phyloP scores from a whole-genome alignment of 2,888 invertebrate species.

The Meganola albula region DNA sequence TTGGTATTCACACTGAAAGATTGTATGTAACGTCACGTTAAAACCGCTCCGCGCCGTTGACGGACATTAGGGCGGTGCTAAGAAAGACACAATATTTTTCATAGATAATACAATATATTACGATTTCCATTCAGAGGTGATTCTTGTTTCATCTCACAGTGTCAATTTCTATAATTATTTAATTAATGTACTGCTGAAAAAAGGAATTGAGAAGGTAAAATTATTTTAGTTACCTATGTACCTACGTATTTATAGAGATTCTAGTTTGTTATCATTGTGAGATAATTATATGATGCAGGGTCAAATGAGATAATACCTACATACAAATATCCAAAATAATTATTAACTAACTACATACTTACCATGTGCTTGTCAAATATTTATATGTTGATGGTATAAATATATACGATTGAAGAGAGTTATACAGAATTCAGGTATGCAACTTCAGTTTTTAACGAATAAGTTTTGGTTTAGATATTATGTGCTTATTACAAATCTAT shows the following conservation, averaged over 20 bases:
- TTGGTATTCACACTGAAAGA: no score
- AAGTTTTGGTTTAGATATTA: no score
- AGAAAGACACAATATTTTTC: constrained; percentile 64
- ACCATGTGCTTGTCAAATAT: no score
- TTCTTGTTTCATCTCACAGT: constrained; percentile 36
- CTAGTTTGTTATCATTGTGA: constrained; percentile 38
- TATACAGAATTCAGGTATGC: no score
- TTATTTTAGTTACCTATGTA: constrained; percentile 28
- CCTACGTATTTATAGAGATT: constrained; percentile 17
- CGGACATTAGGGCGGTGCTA: constrained; percentile 60
- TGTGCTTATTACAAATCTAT: no score
- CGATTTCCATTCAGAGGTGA: constrained; percentile 61
- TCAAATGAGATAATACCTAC: constrained; percentile 59
- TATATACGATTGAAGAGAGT: no score
- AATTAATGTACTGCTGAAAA: constrained; percentile 13
- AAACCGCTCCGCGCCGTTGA: no score
- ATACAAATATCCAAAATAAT: no score
- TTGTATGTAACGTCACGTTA: no score
- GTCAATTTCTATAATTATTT: constrained; percentile 59
- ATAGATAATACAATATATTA: constrained; percentile 60
- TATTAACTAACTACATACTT: no score
- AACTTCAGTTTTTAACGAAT: no score
- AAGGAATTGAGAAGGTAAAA: not conserved
- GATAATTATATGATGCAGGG: constrained; percentile 54
- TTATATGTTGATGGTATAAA: no score